These are phyloP conservation scores for Epizoanthus rinbou DNA, from an alignment of 92 coral and sea anemone species.

Conservation along the genomic window DNA sequence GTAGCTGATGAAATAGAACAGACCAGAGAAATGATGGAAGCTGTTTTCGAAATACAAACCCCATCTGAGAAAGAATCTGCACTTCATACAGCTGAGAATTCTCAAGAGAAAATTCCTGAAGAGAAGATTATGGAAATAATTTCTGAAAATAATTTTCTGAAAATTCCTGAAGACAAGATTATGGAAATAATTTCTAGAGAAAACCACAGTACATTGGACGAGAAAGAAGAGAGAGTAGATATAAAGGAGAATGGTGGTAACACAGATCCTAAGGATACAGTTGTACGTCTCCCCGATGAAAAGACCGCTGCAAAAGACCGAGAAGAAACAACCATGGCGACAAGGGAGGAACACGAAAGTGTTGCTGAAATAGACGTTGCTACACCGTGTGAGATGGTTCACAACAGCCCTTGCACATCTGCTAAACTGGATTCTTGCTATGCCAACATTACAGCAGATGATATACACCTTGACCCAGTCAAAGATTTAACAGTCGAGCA, in stretches of 20 bases:
- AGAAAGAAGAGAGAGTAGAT: slow-evolving; percentile 20
- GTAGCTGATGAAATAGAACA: slow-evolving; percentile 25
- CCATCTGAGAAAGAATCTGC: not conserved
- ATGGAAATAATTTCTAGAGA: not conserved
- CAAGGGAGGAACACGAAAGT: not conserved
- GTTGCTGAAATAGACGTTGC: not conserved
- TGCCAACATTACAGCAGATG: not conserved
- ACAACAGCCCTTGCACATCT: not conserved
- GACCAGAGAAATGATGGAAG: slow-evolving; percentile 1
- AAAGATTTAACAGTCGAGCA: not conserved
- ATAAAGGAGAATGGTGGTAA: slow-evolving; percentile 12
- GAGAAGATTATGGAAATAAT: not conserved
- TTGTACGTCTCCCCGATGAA: not conserved
- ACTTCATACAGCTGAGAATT: not conserved
- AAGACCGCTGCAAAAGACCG: not conserved
- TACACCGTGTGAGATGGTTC: not conserved
- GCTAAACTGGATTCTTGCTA: no score
- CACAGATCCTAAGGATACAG: not conserved
- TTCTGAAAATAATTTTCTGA: not conserved
- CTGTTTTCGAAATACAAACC: not conserved
- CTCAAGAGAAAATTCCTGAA: not conserved
- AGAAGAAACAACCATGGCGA: not conserved
- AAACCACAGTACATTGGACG: not conserved
- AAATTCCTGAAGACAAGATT: not conserved
- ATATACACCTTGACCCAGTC: not conserved